Evolutionary conservation across 1,140 invertebrate species (phyloP), one percentile per base, ranked within the genome.

Genomic region (Drosophila simulans): DNA sequence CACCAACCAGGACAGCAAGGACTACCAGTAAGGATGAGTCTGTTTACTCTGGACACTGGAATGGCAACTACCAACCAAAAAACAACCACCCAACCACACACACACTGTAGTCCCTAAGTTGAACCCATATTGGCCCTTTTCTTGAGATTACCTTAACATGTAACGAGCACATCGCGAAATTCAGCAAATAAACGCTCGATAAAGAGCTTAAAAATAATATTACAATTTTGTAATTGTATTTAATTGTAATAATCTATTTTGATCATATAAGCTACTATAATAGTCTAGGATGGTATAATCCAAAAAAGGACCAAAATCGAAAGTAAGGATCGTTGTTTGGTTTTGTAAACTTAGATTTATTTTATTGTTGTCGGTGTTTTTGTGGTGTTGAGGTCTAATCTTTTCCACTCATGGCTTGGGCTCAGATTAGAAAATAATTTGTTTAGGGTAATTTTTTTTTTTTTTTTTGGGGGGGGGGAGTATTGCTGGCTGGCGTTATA

Each of bases 151-250:
- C 46, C 13, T 27, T 27, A 69, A 22, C 35, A 45, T 55, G 45
- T 49, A 72, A 60, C 55, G 46, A 52, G 27, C 42, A 72, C 27
- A 43, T 68, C 48, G 31, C 63, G 43, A 73, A 73, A 62, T 73
- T 73, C 25, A 62, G 70, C 70, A 73, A 73, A 73, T 73, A 73
- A 72, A 73, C 70, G 70, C 69, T 73, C 72, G 68, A 72, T 15
- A 73, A 52, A 60, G 55, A 48, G 69, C 55, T 71, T 17, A 76
- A 75, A 65, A 60, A 52, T 74, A 55, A 48, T 1, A n/a, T 10
- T 13, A 1, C 5, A 35, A 12, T 31, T 13, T 31, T n/a, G n/a
- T n/a, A n/a, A n/a, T n/a, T n/a, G n/a, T n/a, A n/a, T n/a, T n/a
- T n/a, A n/a, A n/a, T n/a, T n/a, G n/a, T n/a, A n/a, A n/a, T n/a